Evolutionary conservation across 92 coral and sea anemone genomes (phyloP).

Genomic region (Porites rus): DNA sequence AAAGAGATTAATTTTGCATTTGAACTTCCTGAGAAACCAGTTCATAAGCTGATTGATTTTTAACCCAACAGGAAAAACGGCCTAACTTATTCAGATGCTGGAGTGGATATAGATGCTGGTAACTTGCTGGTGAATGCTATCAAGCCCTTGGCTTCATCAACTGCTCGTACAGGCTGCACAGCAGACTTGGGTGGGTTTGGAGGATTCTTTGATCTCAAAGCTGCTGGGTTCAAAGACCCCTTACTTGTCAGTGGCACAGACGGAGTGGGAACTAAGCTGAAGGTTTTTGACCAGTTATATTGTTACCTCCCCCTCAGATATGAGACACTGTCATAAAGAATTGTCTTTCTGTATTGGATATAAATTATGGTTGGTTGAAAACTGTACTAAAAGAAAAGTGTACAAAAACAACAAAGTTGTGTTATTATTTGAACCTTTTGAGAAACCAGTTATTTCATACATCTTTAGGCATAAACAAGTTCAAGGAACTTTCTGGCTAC

Average conservation of each 20-base stretch:
- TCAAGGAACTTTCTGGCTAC: too few relatives aligned
- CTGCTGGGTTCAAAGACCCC: slow-evolving; percentile 92
- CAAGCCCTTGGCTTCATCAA: slow-evolving; percentile 87
- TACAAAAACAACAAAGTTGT: too few relatives aligned
- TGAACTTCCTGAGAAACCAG: too few relatives aligned
- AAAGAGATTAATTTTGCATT: too few relatives aligned
- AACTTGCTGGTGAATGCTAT: slow-evolving; percentile 84
- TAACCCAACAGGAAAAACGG: slow-evolving; percentile 42
- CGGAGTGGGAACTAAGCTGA: slow-evolving; percentile 97
- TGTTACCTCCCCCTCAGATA: neutral
- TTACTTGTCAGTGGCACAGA: slow-evolving; percentile 96
- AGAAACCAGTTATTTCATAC: too few relatives aligned
- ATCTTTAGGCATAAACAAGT: too few relatives aligned
- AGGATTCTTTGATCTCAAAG: slow-evolving; percentile 90
- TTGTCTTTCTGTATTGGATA: too few relatives aligned
- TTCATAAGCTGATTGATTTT: neutral
- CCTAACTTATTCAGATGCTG: slow-evolving; percentile 81
- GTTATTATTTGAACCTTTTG: too few relatives aligned
- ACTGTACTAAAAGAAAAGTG: too few relatives aligned
- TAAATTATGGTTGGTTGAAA: too few relatives aligned
- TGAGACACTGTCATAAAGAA: neutral
- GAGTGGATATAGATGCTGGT: slow-evolving; percentile 93
- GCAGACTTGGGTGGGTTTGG: slow-evolving; percentile 96
- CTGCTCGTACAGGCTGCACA: slow-evolving; percentile 86
- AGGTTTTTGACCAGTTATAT: slow-evolving; percentile 50